Percentiles rank a stretch among this genome's conserved stretches.
phyloP scores from a whole-genome alignment of 2,888 invertebrate genomes.

The Lomographa bimaculata region DNA sequence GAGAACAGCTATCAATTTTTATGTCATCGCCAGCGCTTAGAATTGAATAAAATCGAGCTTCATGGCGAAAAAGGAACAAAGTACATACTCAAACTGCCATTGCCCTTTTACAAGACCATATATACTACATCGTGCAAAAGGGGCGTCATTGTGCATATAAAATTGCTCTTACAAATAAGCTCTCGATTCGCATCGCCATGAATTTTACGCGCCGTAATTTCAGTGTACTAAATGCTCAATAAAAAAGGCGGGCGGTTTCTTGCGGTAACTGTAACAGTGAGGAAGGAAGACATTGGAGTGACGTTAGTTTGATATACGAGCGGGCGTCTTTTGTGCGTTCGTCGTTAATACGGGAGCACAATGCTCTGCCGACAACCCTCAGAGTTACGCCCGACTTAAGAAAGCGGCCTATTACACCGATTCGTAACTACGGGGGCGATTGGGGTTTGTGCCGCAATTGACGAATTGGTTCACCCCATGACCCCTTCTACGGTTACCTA shows the following conservation, averaged over 20 bases:
- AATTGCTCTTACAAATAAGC: slow-evolving; percentile 34
- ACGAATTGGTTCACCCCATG: slow-evolving; percentile 25
- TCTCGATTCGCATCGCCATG: slow-evolving; percentile 40
- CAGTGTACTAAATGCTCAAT: slow-evolving; percentile 70
- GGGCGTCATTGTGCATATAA: slow-evolving; percentile 29
- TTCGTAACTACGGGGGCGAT: slow-evolving; percentile 20
- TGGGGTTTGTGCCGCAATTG: slow-evolving; percentile 25
- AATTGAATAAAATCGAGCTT: slow-evolving; percentile 18
- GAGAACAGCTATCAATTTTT: slow-evolving; percentile 3
- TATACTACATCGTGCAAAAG: slow-evolving; percentile 21
- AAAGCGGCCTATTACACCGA: slow-evolving; percentile 51
- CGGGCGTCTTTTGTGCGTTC: slow-evolving; percentile 74
- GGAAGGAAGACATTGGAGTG: slow-evolving; percentile 82
- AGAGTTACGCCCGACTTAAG: slow-evolving; percentile 70
- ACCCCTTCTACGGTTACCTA: slow-evolving; percentile 1
- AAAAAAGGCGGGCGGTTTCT: slow-evolving; percentile 73
- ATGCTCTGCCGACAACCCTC: slow-evolving; percentile 66
- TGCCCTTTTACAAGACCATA: slow-evolving; percentile 13
- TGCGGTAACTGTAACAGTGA: slow-evolving; percentile 64
- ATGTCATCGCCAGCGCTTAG: slow-evolving; percentile 2
- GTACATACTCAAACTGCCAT: neutral
- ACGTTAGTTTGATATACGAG: slow-evolving; percentile 82
- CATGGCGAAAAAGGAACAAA: slow-evolving; percentile 14
- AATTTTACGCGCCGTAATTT: slow-evolving; percentile 71
- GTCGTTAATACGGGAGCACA: slow-evolving; percentile 76